Evolutionary conservation across 2,113 vertebrate species (phyloP), one percentile per base, ranked within the genome.

Genomic region (Pluvianellus socialis): DNA sequence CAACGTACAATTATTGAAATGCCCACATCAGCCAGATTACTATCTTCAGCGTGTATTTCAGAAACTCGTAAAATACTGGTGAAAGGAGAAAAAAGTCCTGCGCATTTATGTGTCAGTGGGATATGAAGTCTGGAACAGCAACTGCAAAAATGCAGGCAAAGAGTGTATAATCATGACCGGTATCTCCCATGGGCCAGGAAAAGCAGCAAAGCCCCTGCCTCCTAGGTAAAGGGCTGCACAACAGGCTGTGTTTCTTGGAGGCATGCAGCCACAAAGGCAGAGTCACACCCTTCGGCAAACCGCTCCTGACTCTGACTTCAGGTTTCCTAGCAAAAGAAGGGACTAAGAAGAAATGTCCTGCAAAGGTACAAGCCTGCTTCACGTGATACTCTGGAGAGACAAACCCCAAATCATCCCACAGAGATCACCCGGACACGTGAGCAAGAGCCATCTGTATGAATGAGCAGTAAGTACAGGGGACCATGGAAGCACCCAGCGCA

Each of bases 1-100:
- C 88, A 93, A 53, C 16, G 50, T 8, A 52, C 56, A 94, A 85
- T 95, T 95, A 92, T 6, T 42, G 33, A 92, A 94, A 91, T 71
- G 62, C 24, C 52, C 81, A 26, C 67, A 66, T 47, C 32, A 53
- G 81, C 18, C 73, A 88, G 87, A 96, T 96, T 63, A n/a, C 40
- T 55, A 45, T 97, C 91, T 81, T 50, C 73, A 45, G 9, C 6
- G 0, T 63, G n/a, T 56, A 82, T 86, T 94, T 93, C 83, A 86
- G 73, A 79, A 73, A 38, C n/a, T 84, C 61, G 55, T 65, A 95
- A 65, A 94, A 72, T 23, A 81, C 10, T 35, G 47, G 47, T 14
- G 47, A 62, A 71, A 82, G 24, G 22, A 65, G 23, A 40, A 5
- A 32, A 47, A 86, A 28, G 16, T 38, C 72, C 2, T 1, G 61